phyloP scores from a whole-genome alignment of 2,888 invertebrate genomes.

The Caenorhabditis macrosperma region DNA sequence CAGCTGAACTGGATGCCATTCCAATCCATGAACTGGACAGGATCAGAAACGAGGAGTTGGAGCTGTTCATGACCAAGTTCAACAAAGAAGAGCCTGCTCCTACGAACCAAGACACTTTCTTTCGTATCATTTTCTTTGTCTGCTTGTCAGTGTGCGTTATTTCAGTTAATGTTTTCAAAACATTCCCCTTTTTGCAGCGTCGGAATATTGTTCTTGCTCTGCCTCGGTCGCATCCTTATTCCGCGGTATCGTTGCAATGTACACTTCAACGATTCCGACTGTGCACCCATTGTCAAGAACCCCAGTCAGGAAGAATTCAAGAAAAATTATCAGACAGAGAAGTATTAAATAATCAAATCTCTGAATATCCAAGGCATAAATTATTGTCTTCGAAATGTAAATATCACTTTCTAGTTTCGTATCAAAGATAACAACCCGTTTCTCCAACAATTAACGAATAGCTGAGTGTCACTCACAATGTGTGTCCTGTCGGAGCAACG shows the following conservation, averaged over 20 bases:
- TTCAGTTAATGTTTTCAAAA: background rate
- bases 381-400: too few relatives aligned
- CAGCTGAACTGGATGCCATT: conserved; percentile 14
- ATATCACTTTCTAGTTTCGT: too few relatives aligned
- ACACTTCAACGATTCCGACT: background rate
- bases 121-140: background rate
- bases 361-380: too few relatives aligned
- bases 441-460: too few relatives aligned
- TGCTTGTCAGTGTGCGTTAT: conserved; percentile 1
- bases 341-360: background rate
- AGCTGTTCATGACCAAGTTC: background rate
- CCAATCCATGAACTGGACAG: conserved; percentile 9
- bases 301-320: conserved; percentile 6
- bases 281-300: background rate
- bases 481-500: too few relatives aligned
- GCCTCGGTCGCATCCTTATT: background rate
- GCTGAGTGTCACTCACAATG: too few relatives aligned
- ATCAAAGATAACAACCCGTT: too few relatives aligned
- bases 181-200: conserved; percentile 21
- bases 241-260: background rate
- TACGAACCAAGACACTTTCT: background rate
- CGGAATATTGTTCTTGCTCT: background rate
- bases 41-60: conserved; percentile 2
- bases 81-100: background rate
- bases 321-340: conserved; percentile 1